phyloP scores from a whole-genome alignment of 2,888 invertebrate species.

The Sminthurides aquaticus region DNA sequence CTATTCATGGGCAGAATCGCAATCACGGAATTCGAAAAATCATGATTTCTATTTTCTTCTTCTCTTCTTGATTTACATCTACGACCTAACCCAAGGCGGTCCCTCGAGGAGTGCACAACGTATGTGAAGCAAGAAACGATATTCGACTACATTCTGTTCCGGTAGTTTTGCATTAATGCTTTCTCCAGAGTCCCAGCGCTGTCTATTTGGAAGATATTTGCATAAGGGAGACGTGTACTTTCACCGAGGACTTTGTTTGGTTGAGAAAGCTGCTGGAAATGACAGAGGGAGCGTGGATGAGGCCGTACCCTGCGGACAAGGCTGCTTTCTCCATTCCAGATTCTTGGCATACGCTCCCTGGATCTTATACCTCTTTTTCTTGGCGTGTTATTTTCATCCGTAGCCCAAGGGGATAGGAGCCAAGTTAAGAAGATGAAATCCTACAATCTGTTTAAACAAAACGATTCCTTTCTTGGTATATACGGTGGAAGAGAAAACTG shows the following conservation, averaged over 20 bases:
- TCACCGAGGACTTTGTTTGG: too few relatives aligned
- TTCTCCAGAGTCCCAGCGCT: background rate
- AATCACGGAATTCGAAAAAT: background rate
- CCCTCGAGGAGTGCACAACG: too few relatives aligned
- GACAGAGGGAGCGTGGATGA: too few relatives aligned
- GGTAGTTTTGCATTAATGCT: background rate
- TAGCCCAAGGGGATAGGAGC: constrained; percentile 5
- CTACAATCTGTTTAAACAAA: background rate
- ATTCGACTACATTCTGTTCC: background rate
- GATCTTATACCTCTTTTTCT: background rate
- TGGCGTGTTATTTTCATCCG: background rate
- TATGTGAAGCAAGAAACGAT: too few relatives aligned
- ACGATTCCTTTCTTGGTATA: constrained; percentile 4
- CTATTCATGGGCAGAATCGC: background rate
- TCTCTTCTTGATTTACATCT: background rate
- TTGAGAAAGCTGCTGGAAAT: too few relatives aligned
- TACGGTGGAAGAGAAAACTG: too few relatives aligned
- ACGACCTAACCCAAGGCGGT: too few relatives aligned
- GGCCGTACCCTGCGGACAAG: too few relatives aligned
- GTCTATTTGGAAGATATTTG: background rate
- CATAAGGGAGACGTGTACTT: background rate
- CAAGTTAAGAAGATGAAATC: background rate
- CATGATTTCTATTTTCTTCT: background rate
- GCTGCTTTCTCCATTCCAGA: background rate
- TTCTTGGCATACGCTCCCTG: constrained; percentile 1